Evolutionary conservation across 1,140 invertebrate genomes (phyloP).

Genomic region (Dysdera silvatica): DNA sequence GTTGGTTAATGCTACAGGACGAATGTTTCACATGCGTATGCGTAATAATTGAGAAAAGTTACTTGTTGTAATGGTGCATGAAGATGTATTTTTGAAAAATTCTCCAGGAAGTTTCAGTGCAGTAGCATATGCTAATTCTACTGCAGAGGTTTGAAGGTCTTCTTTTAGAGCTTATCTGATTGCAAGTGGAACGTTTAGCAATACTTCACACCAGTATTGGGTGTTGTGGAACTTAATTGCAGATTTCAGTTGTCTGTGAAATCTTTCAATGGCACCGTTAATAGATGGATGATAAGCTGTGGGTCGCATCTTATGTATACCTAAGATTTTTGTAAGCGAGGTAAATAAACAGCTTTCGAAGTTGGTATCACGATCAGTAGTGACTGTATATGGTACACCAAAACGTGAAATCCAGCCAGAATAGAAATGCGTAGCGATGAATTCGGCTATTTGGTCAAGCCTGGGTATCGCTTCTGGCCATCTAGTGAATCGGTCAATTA

Average conservation of each 20-base stretch:
- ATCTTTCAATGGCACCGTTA: conserved; percentile 41
- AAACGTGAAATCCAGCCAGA: conserved; percentile 41
- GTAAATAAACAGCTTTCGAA: conserved; percentile 41
- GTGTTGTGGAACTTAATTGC: conserved; percentile 28
- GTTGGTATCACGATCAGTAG: conserved; percentile 45
- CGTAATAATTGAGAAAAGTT: not conserved
- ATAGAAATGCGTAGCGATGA: conserved; percentile 38
- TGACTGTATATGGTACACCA: conserved; percentile 37
- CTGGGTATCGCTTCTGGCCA: conserved; percentile 45
- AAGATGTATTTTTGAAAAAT: conserved; percentile 2
- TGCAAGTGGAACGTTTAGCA: conserved; percentile 43
- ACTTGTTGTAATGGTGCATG: too few species aligned
- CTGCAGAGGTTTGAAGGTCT: conserved; percentile 31
- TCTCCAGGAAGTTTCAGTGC: conserved; percentile 31
- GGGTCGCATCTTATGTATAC: conserved; percentile 9
- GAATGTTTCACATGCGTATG: not conserved
- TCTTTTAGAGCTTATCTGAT: conserved; percentile 34
- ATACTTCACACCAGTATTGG: conserved; percentile 36
- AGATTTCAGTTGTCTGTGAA: conserved; percentile 44
- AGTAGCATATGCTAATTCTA: conserved; percentile 34
- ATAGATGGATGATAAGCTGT: conserved; percentile 35
- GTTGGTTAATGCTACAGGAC: not conserved
- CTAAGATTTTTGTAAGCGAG: conserved; percentile 14
- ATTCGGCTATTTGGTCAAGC: conserved; percentile 39
- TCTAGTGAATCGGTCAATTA: conserved; percentile 44